These are phyloP conservation scores for Lasioglossum lativentre DNA, from an alignment of 2,888 invertebrate genomes.

Conservation along the genomic window DNA sequence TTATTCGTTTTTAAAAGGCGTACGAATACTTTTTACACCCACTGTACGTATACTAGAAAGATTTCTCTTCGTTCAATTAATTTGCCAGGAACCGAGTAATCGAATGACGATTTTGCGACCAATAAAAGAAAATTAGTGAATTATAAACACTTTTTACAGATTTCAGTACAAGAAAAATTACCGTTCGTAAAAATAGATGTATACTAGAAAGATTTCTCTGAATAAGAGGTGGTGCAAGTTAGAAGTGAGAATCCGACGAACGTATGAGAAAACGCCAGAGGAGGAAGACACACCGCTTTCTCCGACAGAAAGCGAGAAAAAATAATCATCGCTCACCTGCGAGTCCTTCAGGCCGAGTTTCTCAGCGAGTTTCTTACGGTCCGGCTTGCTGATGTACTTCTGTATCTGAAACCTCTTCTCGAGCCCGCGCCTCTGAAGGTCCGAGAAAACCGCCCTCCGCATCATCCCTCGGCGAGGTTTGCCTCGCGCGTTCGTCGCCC, in stretches of 20 bases:
- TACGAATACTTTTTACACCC: too few relatives aligned
- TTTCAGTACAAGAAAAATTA: too few relatives aligned
- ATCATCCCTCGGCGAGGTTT: slow-evolving; percentile 98
- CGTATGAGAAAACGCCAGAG: background rate
- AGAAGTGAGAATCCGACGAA: background rate
- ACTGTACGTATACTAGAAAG: too few relatives aligned
- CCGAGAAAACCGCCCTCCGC: slow-evolving; percentile 98
- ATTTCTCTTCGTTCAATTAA: too few relatives aligned
- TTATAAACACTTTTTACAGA: too few relatives aligned
- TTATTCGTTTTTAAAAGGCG: too few relatives aligned
- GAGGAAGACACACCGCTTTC: background rate
- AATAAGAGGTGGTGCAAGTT: background rate
- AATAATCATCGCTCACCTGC: slow-evolving; percentile 90
- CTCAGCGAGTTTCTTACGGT: slow-evolving; percentile 98
- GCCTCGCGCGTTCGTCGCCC: slow-evolving; percentile 96
- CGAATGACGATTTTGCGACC: too few relatives aligned
- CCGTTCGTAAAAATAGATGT: too few relatives aligned
- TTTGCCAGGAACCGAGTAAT: too few relatives aligned
- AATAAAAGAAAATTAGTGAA: too few relatives aligned
- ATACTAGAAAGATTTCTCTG: background rate
- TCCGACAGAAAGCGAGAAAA: background rate
- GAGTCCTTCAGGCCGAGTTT: slow-evolving; percentile 98
- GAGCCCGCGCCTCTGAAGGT: slow-evolving; percentile 97
- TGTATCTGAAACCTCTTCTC: slow-evolving; percentile 98
- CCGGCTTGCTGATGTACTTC: slow-evolving; percentile 99